Percentiles rank a stretch among this genome's conserved stretches.
Evolutionary conservation across 2,888 invertebrate genomes (phyloP).

Genomic region (Coenonympha arcania): DNA sequence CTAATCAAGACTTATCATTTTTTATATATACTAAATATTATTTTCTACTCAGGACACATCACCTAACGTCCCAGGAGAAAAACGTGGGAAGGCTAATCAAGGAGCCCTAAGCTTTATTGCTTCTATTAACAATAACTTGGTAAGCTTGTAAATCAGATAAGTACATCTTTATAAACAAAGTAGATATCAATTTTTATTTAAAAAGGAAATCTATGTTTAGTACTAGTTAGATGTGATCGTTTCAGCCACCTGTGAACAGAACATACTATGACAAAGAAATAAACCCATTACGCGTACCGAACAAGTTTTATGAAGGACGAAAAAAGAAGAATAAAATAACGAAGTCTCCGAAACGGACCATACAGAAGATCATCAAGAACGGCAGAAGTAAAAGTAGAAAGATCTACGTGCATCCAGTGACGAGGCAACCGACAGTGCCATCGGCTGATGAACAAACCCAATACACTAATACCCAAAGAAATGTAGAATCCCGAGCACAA

Average conservation of each 20-base stretch:
- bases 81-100: constrained; percentile 10
- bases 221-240: no score
- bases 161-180: not conserved
- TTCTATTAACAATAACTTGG: constrained; percentile 16
- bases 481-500: constrained; percentile 32
- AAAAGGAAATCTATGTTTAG: no score
- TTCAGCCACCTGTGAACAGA: constrained; percentile 31
- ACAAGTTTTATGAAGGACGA: constrained; percentile 36
- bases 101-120: constrained; percentile 21
- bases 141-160: not conserved
- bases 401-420: constrained; percentile 35
- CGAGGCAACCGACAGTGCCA: constrained; percentile 33
- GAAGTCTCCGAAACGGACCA: constrained; percentile 52
- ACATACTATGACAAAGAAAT: constrained; percentile 53
- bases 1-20: no score
- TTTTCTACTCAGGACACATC: constrained; percentile 19
- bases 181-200: no score
- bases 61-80: constrained; percentile 7
- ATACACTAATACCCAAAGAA: constrained; percentile 32
- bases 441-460: constrained; percentile 27
- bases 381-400: constrained; percentile 44
- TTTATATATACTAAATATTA: no score
- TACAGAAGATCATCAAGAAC: constrained; percentile 65
- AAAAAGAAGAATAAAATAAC: constrained; percentile 41
- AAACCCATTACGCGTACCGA: constrained; percentile 49